These are phyloP conservation scores for Neomonachus schauinslandi DNA, from an alignment of 2,113 vertebrate species.

Conservation along the genomic window DNA sequence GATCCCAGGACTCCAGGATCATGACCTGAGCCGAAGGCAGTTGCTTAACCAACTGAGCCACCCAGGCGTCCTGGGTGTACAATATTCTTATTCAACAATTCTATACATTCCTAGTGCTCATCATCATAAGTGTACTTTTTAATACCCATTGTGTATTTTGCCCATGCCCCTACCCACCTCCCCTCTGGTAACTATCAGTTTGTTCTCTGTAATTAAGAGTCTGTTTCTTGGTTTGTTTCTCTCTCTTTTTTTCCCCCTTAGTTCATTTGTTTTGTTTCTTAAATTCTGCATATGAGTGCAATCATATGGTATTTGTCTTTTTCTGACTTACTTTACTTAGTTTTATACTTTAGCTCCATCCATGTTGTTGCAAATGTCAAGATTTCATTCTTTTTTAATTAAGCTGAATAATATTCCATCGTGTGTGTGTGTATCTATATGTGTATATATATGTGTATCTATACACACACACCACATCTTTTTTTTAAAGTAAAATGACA, in stretches of 20 bases:
- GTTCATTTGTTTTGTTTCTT: background rate
- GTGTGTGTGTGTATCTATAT: background rate
- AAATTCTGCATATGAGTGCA: background rate
- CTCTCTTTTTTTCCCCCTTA: background rate
- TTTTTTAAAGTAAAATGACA: constrained; percentile 15
- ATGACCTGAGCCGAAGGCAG: no score
- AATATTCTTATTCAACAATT: background rate
- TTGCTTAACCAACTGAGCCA: no score
- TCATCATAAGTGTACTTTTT: background rate
- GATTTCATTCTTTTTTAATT: background rate
- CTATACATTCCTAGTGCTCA: background rate
- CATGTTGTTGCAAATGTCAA: background rate
- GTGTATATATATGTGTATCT: background rate
- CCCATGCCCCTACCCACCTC: background rate
- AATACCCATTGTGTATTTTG: background rate
- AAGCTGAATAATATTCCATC: background rate
- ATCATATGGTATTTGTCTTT: background rate
- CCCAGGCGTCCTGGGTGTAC: background rate
- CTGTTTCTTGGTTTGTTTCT: background rate
- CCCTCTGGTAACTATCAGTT: background rate
- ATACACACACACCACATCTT: no score
- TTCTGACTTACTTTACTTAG: no score
- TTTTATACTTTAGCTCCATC: background rate
- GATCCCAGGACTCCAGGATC: no score
- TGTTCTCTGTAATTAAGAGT: background rate